Conservation (phyloP, 2,113 vertebrate genomes). For the human region DNA sequence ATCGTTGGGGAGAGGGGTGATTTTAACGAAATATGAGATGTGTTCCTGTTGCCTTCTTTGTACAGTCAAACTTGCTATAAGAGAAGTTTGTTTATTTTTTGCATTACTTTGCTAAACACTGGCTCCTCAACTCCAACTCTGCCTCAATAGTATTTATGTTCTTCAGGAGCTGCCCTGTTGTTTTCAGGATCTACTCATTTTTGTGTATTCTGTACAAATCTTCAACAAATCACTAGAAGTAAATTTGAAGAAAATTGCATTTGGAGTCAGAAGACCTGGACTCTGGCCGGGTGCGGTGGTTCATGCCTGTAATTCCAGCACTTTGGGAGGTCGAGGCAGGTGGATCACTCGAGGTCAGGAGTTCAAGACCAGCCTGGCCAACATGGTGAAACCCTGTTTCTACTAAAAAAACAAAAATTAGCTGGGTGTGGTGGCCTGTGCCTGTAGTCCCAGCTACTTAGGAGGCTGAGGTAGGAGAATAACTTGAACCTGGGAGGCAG, state of each 20-base stretch:
- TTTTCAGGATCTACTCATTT: not conserved
- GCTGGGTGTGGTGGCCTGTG: too few species aligned
- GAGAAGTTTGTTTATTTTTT: not conserved
- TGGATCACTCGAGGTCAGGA: too few species aligned
- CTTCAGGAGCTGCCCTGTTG: not conserved
- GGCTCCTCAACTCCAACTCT: not conserved
- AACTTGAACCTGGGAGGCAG: too few species aligned
- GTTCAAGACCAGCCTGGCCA: too few species aligned
- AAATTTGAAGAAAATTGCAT: not conserved
- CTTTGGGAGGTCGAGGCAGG: too few species aligned
- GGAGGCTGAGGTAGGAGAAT: too few species aligned
- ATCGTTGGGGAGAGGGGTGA: not conserved
- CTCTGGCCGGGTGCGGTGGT: not conserved
- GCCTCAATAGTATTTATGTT: not conserved
- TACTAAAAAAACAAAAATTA: too few species aligned
- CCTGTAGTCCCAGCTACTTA: too few species aligned
- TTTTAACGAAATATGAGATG: constrained; percentile 16
- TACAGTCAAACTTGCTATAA: not conserved
- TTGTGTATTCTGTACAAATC: not conserved
- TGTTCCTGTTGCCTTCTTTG: not conserved
- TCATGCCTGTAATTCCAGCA: too few species aligned
- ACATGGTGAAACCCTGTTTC: too few species aligned
- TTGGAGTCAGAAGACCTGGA: not conserved
- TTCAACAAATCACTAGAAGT: not conserved
- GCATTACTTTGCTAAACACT: not conserved